Conservation (phyloP, 2,797 vertebrate genomes). For the Heliangelus exortis region DNA sequence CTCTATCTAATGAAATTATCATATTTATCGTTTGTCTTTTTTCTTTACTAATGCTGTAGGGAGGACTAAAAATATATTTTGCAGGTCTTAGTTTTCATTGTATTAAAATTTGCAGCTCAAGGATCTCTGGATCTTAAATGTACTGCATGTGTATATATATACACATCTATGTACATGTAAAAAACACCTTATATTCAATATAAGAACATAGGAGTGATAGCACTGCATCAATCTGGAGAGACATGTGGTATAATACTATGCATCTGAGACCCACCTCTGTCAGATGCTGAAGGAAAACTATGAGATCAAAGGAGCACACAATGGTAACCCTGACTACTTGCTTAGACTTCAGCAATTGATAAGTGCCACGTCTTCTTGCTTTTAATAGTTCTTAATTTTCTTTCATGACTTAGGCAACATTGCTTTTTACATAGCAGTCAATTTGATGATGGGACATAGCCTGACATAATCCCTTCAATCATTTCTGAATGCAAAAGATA, state of each 20-base stretch:
- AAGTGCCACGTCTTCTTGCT: neutral
- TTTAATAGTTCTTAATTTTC: neutral
- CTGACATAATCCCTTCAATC: neutral
- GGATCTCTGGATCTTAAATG: neutral
- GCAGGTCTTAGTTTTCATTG: neutral
- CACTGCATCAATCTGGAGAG: neutral
- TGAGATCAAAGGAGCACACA: neutral
- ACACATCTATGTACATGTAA: too few relatives aligned
- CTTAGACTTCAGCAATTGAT: neutral
- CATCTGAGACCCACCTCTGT: neutral
- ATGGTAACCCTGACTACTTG: rapidly evolving
- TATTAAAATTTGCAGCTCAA: neutral
- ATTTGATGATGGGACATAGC: neutral
- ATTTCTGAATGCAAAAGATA: neutral
- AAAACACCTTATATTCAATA: neutral
- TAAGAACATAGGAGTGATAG: neutral
- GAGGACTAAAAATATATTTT: neutral
- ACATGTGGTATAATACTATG: rapidly evolving
- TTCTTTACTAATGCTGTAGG: neutral
- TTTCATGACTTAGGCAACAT: neutral
- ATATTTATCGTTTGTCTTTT: neutral
- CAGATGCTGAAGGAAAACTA: neutral
- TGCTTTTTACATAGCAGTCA: neutral
- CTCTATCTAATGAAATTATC: neutral
- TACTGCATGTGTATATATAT: too few relatives aligned